phyloP scores from a whole-genome alignment of 2,797 vertebrate genomes.

The Falco berigora region DNA sequence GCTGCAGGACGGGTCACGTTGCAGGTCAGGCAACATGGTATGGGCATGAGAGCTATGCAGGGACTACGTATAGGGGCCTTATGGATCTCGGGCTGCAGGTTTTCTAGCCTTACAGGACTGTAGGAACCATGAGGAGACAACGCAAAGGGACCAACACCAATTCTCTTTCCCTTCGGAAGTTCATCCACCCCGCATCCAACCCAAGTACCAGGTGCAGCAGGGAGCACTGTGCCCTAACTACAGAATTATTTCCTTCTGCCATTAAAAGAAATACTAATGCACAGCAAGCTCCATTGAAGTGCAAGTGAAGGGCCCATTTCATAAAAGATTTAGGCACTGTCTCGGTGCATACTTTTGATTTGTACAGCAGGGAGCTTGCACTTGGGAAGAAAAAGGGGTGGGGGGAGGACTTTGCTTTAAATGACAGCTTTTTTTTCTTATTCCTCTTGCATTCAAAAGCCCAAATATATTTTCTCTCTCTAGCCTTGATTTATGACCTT shows the following conservation, averaged over 20 bases:
- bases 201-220: neutral
- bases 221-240: neutral
- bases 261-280: conserved; percentile 34
- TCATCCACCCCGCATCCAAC: neutral
- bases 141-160: neutral
- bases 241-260: conserved; percentile 18
- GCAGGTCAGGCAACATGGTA: neutral
- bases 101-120: neutral
- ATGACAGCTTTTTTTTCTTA: conserved; percentile 6
- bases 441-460: conserved; percentile 40
- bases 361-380: conserved; percentile 5
- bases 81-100: neutral
- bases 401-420: neutral
- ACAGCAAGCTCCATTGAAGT: conserved; percentile 18
- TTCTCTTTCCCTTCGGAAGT: neutral
- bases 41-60: neutral
- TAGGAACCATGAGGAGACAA: neutral
- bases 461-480: conserved; percentile 42
- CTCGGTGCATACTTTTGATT: neutral
- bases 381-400: neutral
- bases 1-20: neutral
- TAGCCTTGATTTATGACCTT: conserved; percentile 58
- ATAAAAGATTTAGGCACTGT: conserved; percentile 25
- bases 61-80: neutral
- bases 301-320: conserved; percentile 29